A percentile compares a stretch with the other conserved stretches of the same genome.
These are phyloP conservation scores for Protonemura montana DNA, from an alignment of 2,888 invertebrate species.

Conservation along the genomic window DNA sequence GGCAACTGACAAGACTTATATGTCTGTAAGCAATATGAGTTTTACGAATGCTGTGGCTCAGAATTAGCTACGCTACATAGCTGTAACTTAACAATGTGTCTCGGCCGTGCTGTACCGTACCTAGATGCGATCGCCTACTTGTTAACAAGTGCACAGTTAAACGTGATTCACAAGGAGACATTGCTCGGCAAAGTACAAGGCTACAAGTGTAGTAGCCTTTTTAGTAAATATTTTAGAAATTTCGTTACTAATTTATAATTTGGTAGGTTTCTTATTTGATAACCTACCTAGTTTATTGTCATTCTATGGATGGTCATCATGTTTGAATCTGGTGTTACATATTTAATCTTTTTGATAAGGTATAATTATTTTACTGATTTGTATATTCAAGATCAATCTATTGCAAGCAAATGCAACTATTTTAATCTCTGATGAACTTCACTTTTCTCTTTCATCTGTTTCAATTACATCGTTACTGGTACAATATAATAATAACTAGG, in stretches of 20 bases:
- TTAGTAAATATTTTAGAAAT: background rate
- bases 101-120: background rate
- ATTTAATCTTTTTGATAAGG: background rate
- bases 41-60: background rate
- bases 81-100: background rate
- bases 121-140: background rate
- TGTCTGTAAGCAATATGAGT: background rate
- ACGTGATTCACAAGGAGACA: background rate
- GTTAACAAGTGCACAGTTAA: background rate
- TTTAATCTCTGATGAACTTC: background rate
- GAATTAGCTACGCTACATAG: background rate
- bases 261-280: background rate
- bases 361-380: background rate
- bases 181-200: background rate
- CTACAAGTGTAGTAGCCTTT: too few relatives aligned
- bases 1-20: background rate
- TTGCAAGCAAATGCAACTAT: background rate
- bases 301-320: background rate
- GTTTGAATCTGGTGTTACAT: background rate
- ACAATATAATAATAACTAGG: background rate
- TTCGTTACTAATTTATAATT: background rate
- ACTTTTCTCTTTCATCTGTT: background rate
- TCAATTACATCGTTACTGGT: background rate
- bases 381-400: background rate
- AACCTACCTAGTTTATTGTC: slow-evolving; percentile 1